A percentile compares a stretch with the other conserved stretches of the same genome.
phyloP scores from a whole-genome alignment of 1,140 invertebrate genomes.

The Hyposmocoma kahamanoa region DNA sequence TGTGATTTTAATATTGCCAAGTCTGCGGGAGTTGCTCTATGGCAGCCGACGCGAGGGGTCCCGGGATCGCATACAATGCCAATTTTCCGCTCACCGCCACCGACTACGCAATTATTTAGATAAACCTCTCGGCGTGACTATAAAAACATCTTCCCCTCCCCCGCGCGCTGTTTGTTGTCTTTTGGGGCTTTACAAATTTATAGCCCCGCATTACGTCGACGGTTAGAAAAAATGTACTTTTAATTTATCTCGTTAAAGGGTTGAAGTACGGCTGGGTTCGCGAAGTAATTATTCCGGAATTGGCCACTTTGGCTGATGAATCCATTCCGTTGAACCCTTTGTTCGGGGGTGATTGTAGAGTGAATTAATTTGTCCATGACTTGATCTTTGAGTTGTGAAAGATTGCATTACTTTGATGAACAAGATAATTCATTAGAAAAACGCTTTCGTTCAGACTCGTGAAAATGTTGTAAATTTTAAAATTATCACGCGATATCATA shows the following conservation, averaged over 20 bases:
- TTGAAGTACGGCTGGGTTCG: slow-evolving; percentile 67
- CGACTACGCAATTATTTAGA: slow-evolving; percentile 72
- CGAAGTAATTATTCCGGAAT: slow-evolving; percentile 70
- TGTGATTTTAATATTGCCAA: background rate
- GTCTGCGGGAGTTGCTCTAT: background rate
- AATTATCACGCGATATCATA: too few relatives aligned
- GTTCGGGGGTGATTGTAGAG: slow-evolving; percentile 46
- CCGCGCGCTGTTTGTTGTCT: slow-evolving; percentile 58
- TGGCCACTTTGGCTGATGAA: slow-evolving; percentile 71
- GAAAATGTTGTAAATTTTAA: too few relatives aligned
- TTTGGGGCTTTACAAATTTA: slow-evolving; percentile 68
- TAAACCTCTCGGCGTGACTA: slow-evolving; percentile 71
- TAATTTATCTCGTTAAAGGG: slow-evolving; percentile 74
- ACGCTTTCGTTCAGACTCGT: too few relatives aligned
- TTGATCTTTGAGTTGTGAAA: slow-evolving; percentile 52
- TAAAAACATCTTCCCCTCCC: slow-evolving; percentile 69
- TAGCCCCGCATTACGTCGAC: slow-evolving; percentile 58
- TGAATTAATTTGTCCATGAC: slow-evolving; percentile 56
- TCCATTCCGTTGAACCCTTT: slow-evolving; percentile 55
- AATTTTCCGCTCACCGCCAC: slow-evolving; percentile 70
- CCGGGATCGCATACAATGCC: slow-evolving; percentile 46
- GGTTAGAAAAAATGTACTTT: slow-evolving; percentile 73
- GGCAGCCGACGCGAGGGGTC: slow-evolving; percentile 4
- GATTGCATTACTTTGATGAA: slow-evolving; percentile 55
- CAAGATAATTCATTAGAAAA: background rate